Base-by-base conservation (phyloP, 2,797 vertebrate genomes). In the Typhlichthys subterraneus region DNA sequence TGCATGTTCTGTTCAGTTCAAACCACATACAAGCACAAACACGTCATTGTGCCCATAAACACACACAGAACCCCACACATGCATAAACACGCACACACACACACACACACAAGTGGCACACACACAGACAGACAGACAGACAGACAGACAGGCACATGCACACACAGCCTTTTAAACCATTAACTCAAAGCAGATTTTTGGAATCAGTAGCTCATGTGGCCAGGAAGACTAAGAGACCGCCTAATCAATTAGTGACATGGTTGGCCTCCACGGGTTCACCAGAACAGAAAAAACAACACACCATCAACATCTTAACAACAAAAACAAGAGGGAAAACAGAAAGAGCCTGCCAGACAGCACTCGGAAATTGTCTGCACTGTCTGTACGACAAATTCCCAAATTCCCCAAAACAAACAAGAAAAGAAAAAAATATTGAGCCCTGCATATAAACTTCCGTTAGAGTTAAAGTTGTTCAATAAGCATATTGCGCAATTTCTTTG, bases 151-250 rank as follows among this genome's bases (percentile, higher is more conserved):
- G 45, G 1, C 17, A 17, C 17, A 17, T 17, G 1, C 14, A 56
- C 31, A 50, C 58, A 72, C 72, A 77, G 59, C 70, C 61, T 73
- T 84, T 81, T 67, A 72, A 88, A 82, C 76, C 55, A 45, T 82
- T 88, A 88, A 91, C 76, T 85, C 50, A 63, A 88, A 88, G 80
- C 87, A 88, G 86, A 87, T 85, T 87, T 77, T 65, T 7, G n/a
- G 53, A n/a, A 5, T 51, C 67, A 73, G 77, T 84, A 75, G 75
- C 80, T 76, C 13, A 13, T 85, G 83, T 77, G 85, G 84, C 75
- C 77, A 76, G 74, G 76, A 80, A 76, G 73, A 80, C 77, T 80
- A 83, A 80, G 82, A 80, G 76, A 80, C 81, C 76, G 87, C 79
- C 77, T 85, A 81, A 88, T 87, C 84, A 85, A 87, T 85, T 83